These are phyloP conservation scores for Geotrypetes seraphini DNA, from an alignment of 2,797 vertebrate genomes.

Conservation along the genomic window DNA sequence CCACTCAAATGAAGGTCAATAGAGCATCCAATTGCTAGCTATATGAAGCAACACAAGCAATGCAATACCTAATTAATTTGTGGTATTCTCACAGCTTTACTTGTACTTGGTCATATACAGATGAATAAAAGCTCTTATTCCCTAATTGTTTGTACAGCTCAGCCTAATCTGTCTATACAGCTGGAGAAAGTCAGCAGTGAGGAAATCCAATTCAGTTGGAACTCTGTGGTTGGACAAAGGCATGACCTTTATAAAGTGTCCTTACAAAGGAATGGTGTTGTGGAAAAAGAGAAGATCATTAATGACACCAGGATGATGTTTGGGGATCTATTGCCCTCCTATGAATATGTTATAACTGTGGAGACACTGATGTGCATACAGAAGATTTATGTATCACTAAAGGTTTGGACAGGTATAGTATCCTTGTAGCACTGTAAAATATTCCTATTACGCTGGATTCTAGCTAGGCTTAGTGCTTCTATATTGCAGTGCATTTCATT, in stretches of 20 bases:
- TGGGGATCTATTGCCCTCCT: background rate
- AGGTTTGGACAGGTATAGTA: slow-evolving; percentile 5
- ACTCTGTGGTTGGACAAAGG: background rate
- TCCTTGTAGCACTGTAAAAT: too few species aligned
- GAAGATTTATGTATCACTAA: background rate
- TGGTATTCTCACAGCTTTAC: too few species aligned
- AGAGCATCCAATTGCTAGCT: too few species aligned
- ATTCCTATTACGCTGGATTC: too few species aligned
- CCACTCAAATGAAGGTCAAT: too few species aligned
- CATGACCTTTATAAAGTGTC: background rate
- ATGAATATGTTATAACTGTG: background rate
- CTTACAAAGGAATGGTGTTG: background rate
- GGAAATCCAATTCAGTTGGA: background rate
- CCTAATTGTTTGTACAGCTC: too few species aligned
- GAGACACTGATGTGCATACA: background rate
- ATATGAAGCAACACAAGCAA: too few species aligned
- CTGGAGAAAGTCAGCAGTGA: background rate
- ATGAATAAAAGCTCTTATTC: too few species aligned
- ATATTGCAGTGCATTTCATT: too few species aligned
- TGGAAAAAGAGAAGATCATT: rapidly evolving
- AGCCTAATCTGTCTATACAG: background rate
- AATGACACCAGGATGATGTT: background rate
- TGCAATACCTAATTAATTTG: too few species aligned
- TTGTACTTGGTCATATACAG: too few species aligned
- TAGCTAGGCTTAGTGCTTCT: too few species aligned